A percentile compares a stretch with the other conserved stretches of the same genome.
Conservation (phyloP, 2,797 vertebrate species). For the Aselliscus stoliczkanus region DNA sequence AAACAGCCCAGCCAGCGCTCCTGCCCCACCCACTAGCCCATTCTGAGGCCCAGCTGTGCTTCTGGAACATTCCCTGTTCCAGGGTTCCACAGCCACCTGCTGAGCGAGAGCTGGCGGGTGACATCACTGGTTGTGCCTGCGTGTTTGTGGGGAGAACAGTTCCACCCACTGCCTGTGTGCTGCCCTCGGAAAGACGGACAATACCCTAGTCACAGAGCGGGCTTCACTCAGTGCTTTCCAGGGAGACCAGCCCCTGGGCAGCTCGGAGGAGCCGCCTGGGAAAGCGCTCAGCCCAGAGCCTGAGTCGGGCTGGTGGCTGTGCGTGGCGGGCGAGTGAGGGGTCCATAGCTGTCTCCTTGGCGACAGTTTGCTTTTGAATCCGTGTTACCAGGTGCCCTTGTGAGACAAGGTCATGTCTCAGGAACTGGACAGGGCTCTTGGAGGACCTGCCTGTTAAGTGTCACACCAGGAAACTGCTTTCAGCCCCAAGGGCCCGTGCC, state of each 20-base stretch:
- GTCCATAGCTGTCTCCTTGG: not conserved
- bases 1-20: not conserved
- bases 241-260: not conserved
- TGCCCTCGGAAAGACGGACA: not conserved
- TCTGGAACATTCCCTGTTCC: not conserved
- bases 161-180: too few species aligned
- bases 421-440: not conserved
- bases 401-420: not conserved
- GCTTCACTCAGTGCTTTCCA: not conserved
- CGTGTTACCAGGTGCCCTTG: fast-evolving
- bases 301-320: not conserved
- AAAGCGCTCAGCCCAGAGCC: not conserved
- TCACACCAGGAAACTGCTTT: not conserved
- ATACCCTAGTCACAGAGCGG: fast-evolving
- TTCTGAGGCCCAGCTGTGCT: not conserved
- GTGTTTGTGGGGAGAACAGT: not conserved
- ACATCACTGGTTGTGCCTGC: not conserved
- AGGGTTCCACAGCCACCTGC: not conserved
- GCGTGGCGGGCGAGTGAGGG: fast-evolving
- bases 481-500: not conserved
- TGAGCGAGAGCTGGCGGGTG: not conserved
- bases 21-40: not conserved
- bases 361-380: too few species aligned
- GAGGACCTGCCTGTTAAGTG: not conserved
- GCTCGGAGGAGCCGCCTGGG: too few species aligned